These are phyloP conservation scores for Mimachlamys varia DNA, from an alignment of 2,888 invertebrate genomes.

Conservation along the genomic window DNA sequence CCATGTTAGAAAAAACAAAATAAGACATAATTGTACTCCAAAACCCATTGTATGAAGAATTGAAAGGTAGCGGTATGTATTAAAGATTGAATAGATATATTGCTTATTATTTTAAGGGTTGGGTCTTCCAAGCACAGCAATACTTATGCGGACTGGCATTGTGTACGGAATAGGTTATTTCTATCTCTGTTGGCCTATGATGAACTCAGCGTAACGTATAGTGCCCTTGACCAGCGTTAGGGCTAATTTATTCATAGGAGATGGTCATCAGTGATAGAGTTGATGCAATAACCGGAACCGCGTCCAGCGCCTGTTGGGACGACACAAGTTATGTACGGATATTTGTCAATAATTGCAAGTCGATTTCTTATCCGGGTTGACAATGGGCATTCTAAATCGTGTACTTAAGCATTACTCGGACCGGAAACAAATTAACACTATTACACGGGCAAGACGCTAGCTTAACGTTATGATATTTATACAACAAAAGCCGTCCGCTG, in stretches of 20 bases:
- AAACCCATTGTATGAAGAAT: no score
- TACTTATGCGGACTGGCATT: not conserved
- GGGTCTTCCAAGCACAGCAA: no score
- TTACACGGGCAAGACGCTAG: not conserved
- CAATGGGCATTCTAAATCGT: not conserved
- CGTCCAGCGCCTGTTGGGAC: not conserved
- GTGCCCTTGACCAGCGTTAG: not conserved
- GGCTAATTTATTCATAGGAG: constrained; percentile 23
- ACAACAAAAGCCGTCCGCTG: not conserved
- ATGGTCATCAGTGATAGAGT: not conserved
- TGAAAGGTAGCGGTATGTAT: no score
- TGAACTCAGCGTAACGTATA: not conserved
- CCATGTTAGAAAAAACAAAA: no score
- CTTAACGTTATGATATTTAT: not conserved
- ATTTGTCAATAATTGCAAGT: not conserved
- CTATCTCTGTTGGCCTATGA: not conserved
- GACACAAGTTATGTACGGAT: not conserved
- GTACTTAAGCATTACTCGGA: not conserved
- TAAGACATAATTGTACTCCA: no score
- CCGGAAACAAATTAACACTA: constrained; percentile 8
- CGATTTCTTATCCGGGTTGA: constrained; percentile 28
- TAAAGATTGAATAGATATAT: no score
- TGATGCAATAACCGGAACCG: not conserved
- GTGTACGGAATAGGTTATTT: not conserved
- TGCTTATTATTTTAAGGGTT: no score